phyloP scores from a whole-genome alignment of 2,888 invertebrate genomes.

The Osedax frankpressi region DNA sequence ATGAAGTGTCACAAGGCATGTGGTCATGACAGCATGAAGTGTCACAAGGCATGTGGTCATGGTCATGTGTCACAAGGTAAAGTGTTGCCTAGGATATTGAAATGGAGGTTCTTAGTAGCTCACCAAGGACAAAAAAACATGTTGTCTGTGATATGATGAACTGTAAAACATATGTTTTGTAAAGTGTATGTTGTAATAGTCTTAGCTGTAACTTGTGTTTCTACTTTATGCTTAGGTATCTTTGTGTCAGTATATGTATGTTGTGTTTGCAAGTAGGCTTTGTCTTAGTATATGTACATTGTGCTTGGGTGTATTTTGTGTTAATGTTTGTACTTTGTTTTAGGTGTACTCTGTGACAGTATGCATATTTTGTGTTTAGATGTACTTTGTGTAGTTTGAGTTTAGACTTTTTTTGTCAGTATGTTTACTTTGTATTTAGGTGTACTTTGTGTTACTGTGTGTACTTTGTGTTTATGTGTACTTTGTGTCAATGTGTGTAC shows the following conservation, averaged over 20 bases:
- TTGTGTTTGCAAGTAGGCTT: not conserved
- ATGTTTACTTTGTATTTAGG: slow-evolving; percentile 31
- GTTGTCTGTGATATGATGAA: too few species aligned
- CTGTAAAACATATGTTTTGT: too few species aligned
- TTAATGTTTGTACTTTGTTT: slow-evolving; percentile 2
- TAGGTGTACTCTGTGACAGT: slow-evolving; percentile 53
- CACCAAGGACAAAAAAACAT: too few species aligned
- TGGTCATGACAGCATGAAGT: too few species aligned
- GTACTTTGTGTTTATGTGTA: slow-evolving; percentile 24
- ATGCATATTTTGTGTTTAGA: slow-evolving; percentile 38
- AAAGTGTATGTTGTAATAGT: too few species aligned
- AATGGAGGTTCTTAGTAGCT: too few species aligned
- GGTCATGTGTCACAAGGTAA: too few species aligned
- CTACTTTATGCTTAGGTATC: slow-evolving; percentile 54
- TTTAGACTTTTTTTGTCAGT: too few species aligned
- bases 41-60: too few species aligned
- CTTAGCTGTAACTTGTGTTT: slow-evolving; percentile 53
- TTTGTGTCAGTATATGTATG: not conserved
- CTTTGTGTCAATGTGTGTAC: not conserved
- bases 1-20: too few species aligned
- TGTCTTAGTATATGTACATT: not conserved
- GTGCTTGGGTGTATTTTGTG: not conserved
- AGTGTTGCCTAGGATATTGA: too few species aligned
- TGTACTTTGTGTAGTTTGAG: not conserved
- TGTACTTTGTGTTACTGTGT: slow-evolving; percentile 55